These are phyloP conservation scores for Agelas oroides DNA, from an alignment of 37 sponge, comb jelly and placozoan species.

Conservation along the genomic window DNA sequence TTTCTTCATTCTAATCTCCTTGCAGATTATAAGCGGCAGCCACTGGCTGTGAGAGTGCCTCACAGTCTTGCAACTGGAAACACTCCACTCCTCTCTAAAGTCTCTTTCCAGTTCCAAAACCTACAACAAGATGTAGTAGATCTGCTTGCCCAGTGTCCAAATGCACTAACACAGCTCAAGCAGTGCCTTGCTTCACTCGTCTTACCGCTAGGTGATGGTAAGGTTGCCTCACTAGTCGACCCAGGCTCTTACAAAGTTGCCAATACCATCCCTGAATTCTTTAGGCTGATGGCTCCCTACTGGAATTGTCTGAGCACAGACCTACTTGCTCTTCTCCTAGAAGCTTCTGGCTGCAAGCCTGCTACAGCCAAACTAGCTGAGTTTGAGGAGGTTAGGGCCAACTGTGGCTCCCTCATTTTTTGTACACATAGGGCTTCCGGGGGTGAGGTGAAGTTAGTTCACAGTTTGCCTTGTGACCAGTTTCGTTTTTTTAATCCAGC, in stretches of 20 bases:
- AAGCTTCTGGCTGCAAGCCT: not conserved
- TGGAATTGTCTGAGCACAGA: not conserved
- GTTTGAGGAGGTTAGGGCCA: not conserved
- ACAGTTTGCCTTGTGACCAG: not conserved
- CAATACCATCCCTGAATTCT: not conserved
- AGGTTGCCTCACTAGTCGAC: not conserved
- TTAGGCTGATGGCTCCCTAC: not conserved
- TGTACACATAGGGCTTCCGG: not conserved
- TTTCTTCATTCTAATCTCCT: too few species aligned
- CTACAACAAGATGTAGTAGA: not conserved
- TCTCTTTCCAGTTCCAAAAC: not conserved
- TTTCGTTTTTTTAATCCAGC: not conserved
- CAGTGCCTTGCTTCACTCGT: not conserved
- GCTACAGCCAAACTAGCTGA: not conserved
- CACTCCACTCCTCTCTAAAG: not conserved
- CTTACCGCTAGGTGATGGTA: not conserved
- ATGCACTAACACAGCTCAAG: not conserved
- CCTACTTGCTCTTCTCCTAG: not conserved
- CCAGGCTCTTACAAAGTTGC: not conserved
- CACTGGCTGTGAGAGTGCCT: too few species aligned
- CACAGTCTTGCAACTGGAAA: too few species aligned
- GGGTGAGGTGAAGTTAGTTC: too few species aligned
- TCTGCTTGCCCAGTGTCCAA: not conserved
- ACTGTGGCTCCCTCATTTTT: not conserved
- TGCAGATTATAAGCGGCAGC: too few species aligned